Evolutionary conservation across 2,797 vertebrate genomes (phyloP).

Genomic region (Cichlasoma orientale): DNA sequence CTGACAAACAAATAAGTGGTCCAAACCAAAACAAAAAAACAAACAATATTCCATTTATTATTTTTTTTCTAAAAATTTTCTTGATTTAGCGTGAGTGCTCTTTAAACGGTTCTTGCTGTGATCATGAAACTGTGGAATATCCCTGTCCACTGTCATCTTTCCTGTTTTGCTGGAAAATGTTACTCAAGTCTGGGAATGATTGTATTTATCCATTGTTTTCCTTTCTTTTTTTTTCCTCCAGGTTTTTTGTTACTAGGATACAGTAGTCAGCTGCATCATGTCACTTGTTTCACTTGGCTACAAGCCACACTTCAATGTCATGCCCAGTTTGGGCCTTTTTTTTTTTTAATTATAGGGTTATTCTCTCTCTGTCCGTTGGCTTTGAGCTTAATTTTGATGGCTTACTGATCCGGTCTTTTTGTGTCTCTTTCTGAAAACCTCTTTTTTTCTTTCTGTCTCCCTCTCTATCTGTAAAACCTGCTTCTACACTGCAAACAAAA

Average conservation of each 20-base stretch:
- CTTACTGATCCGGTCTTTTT: not conserved
- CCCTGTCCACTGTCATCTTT: conserved; percentile 17
- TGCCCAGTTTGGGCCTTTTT: not conserved
- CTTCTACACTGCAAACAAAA: conserved; percentile 35
- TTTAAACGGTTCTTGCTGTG: not conserved
- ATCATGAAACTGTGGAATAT: not conserved
- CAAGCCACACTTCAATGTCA: conserved; percentile 33
- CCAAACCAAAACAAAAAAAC: not conserved
- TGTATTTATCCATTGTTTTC: conserved; percentile 47
- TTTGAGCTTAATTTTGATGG: conserved; percentile 9
- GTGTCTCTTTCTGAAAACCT: not conserved
- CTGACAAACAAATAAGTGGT: not conserved
- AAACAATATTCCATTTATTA: not conserved
- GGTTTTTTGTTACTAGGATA: conserved; percentile 54
- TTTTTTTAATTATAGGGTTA: conserved; percentile 1
- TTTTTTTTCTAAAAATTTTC: not conserved
- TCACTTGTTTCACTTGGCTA: conserved; percentile 64
- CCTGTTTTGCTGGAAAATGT: conserved; percentile 45
- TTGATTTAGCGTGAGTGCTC: not conserved
- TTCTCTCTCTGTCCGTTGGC: conserved; percentile 1
- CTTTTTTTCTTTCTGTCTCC: not conserved
- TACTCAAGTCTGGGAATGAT: conserved; percentile 42
- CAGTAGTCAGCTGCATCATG: conserved; percentile 37
- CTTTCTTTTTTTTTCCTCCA: not conserved
- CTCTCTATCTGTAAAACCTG: not conserved